These are phyloP conservation scores for Limosa lapponica DNA, from an alignment of 2,797 vertebrate genomes.

Conservation along the genomic window DNA sequence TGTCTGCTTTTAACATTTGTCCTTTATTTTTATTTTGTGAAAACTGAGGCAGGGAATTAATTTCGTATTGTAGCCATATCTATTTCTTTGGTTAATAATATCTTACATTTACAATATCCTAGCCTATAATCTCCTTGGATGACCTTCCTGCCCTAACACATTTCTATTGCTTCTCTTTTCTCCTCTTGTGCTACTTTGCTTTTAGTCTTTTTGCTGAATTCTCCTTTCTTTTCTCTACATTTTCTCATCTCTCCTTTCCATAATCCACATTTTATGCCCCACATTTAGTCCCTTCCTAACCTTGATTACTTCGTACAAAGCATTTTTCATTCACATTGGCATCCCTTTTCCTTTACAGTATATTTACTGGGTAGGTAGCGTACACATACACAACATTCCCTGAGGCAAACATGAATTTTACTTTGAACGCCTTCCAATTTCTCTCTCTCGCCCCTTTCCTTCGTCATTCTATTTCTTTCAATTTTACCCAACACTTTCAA, in stretches of 20 bases:
- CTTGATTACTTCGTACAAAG: conserved; percentile 27
- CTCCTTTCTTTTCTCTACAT: background rate
- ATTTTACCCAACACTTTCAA: background rate
- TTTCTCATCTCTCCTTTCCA: conserved; percentile 8
- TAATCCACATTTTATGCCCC: conserved; percentile 9
- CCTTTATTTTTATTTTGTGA: conserved; percentile 68
- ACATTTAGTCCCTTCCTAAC: conserved; percentile 4
- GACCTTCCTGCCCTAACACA: conserved; percentile 10
- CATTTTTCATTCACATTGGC: conserved; percentile 26
- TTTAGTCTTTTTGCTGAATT: conserved; percentile 10
- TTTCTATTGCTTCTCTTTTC: conserved; percentile 26
- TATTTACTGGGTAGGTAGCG: conserved; percentile 31
- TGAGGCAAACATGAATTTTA: conserved; percentile 33
- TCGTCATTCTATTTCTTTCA: background rate
- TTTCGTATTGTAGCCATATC: conserved; percentile 65
- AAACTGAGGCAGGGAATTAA: conserved; percentile 69
- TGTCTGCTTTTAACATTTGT: conserved; percentile 72
- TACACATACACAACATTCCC: background rate
- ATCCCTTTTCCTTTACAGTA: background rate
- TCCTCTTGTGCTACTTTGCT: conserved; percentile 27
- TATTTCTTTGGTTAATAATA: conserved; percentile 67
- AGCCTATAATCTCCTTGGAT: conserved; percentile 39
- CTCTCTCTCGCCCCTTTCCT: background rate
- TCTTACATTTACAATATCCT: conserved; percentile 65
- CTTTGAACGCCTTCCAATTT: conserved; percentile 7